Evolutionary conservation across 2,113 vertebrate species (phyloP).

Genomic region (Eleginops maclovinus): DNA sequence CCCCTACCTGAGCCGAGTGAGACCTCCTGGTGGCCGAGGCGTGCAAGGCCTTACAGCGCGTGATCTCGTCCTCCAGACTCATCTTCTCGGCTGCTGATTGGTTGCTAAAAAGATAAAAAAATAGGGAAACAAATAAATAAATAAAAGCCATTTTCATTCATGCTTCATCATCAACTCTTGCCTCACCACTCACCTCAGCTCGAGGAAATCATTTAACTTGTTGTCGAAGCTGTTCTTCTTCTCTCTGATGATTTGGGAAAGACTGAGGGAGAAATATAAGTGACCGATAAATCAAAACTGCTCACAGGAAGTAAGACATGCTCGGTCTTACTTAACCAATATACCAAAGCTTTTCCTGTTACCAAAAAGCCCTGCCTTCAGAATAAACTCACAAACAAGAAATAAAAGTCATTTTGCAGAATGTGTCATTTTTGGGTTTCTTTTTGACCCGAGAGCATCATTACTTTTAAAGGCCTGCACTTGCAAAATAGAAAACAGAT

Average conservation of each 20-base stretch:
- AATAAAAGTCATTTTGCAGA: no score
- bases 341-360: no score
- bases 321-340: no score
- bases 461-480: no score
- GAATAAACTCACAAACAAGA: no score
- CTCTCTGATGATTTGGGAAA: conserved; percentile 75
- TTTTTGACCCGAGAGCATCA: no score
- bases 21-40: conserved; percentile 82
- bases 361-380: no score
- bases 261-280: conserved; percentile 50
- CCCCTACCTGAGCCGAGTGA: conserved; percentile 84
- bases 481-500: no score
- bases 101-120: conserved; percentile 78
- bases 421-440: no score
- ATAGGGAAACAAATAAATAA: neutral
- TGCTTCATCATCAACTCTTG: rapidly evolving
- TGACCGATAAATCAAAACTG: no score
- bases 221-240: conserved; percentile 78
- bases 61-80: conserved; percentile 87
- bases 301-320: no score
- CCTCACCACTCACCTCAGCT: conserved; percentile 82
- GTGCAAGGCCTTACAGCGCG: conserved; percentile 70
- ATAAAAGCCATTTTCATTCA: rapidly evolving
- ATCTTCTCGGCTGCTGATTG: conserved; percentile 85
- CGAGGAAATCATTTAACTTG: conserved; percentile 75